Conservation (phyloP, 2,113 vertebrate species). For the Podocnemis expansa region DNA sequence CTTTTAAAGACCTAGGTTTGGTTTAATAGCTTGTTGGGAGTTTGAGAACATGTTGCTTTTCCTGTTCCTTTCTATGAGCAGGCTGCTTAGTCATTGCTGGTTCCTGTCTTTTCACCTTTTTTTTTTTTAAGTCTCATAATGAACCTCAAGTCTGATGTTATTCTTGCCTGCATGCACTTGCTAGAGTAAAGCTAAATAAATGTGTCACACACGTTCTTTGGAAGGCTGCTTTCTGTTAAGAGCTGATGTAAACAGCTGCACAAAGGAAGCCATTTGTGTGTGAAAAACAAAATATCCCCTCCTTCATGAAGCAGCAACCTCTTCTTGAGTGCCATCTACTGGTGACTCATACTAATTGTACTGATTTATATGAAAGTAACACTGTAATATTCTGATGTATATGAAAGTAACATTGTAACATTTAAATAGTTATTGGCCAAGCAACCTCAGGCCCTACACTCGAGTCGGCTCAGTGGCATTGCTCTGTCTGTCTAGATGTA, state of each 20-base stretch:
- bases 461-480: not conserved
- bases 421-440: not conserved
- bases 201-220: not conserved
- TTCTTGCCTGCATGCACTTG: not conserved
- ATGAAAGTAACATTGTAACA: not conserved
- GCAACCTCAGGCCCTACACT: not conserved
- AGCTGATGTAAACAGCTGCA: not conserved
- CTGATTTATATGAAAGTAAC: not conserved
- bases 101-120: not conserved
- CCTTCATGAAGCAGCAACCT: not conserved
- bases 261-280: not conserved
- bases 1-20: not conserved
- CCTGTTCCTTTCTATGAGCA: not conserved
- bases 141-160: not conserved
- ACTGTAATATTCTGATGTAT: not conserved
- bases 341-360: not conserved
- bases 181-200: not conserved
- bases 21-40: fast-evolving
- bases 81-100: not conserved
- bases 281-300: not conserved
- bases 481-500: too few species aligned
- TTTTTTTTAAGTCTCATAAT: not conserved
- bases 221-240: not conserved
- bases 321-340: not conserved
- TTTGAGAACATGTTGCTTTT: not conserved